phyloP scores from a whole-genome alignment of 2,797 vertebrate species.

The Megaceryle alcyon region DNA sequence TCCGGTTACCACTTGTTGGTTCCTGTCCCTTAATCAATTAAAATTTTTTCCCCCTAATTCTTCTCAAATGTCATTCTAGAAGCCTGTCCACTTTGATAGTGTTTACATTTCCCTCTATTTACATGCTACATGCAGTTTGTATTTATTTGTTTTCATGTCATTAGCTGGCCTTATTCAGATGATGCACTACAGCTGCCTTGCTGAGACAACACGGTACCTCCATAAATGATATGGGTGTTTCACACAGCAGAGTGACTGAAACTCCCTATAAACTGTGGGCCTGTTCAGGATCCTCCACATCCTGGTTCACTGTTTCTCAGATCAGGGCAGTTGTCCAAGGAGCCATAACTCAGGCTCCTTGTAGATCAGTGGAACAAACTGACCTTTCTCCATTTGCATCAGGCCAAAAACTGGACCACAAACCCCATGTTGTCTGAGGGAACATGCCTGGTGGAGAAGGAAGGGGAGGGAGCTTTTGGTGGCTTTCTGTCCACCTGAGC shows the following conservation, averaged over 20 bases:
- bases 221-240: neutral
- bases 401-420: neutral
- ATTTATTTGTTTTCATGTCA: neutral
- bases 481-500: neutral
- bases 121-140: neutral
- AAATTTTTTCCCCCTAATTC: neutral
- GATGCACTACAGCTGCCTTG: neutral
- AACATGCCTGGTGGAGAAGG: neutral
- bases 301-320: neutral
- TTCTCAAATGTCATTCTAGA: neutral
- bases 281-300: neutral
- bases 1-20: neutral
- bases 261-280: neutral
- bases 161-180: neutral
- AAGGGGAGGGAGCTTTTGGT: neutral
- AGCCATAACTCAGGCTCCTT: neutral
- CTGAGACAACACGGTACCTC: neutral
- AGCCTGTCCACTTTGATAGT: neutral
- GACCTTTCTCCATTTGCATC: neutral
- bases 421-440: neutral
- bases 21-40: neutral
- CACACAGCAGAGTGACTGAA: neutral
- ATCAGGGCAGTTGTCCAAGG: neutral
- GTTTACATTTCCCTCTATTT: neutral
- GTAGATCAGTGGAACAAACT: neutral